A percentile compares a stretch with the other conserved stretches of the same genome.
These are phyloP conservation scores for Phoeniculus purpureus DNA, from an alignment of 2,797 vertebrate species.

Conservation along the genomic window DNA sequence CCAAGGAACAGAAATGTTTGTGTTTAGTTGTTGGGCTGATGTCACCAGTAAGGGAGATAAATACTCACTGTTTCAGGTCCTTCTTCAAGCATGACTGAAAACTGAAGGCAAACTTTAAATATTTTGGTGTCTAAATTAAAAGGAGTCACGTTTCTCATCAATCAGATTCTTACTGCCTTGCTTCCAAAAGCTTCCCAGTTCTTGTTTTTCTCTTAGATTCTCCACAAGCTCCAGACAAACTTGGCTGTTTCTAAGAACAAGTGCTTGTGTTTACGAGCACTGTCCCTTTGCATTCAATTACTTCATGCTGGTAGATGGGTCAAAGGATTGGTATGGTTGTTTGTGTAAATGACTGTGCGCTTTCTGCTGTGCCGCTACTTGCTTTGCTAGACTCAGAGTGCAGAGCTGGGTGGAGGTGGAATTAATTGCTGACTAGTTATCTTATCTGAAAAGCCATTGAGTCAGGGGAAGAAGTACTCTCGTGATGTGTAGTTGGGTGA, in stretches of 20 bases:
- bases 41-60: neutral
- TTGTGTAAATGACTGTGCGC: neutral
- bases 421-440: neutral
- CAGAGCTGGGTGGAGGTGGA: constrained; percentile 2
- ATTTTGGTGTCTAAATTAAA: neutral
- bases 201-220: neutral
- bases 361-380: neutral
- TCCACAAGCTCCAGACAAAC: neutral
- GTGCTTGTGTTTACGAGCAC: fast-evolving
- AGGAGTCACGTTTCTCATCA: neutral
- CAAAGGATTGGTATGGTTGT: neutral
- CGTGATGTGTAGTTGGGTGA: neutral
- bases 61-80: neutral
- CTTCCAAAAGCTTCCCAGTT: neutral
- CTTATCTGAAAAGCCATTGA: constrained; percentile 33
- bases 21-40: neutral
- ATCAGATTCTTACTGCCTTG: neutral
- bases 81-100: neutral
- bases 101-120: neutral
- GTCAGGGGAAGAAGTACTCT: neutral
- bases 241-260: neutral
- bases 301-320: neutral
- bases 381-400: neutral
- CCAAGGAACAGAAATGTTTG: neutral
- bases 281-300: neutral